Base-by-base conservation (phyloP, 2,113 vertebrate genomes). In the Formicarius rufipectus region DNA sequence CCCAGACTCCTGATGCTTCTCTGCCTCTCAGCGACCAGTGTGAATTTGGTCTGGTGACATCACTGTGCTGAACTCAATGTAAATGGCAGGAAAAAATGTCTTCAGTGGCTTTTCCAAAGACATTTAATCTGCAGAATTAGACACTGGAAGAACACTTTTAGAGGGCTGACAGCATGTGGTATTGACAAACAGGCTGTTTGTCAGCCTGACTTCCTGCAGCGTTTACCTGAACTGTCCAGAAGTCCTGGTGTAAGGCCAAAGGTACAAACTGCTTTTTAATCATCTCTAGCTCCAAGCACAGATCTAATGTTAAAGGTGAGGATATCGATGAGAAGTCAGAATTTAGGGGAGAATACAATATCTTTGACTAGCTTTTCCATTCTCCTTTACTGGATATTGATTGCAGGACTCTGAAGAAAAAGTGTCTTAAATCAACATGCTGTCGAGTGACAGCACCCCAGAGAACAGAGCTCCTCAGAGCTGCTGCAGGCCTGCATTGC, bases 401-500 rank as follows among this genome's bases (percentile, higher is more conserved):
- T 60, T 60, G 64, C 90, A 88, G 47, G 64, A 88, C 28, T 40
- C 79, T 66, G 76, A 62, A 84, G 73, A 35, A 90, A 90, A 94
- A 37, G 52, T 28, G 69, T 62, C 64, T 86, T 94, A 90, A 95
- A 96, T 94, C 93, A 96, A 80, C 68, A 89, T n/a, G 47, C 35
- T 91, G 84, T 76, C 64, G 62, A 90, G 92, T 53, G 90, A 83
- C 74, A 93, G 12, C 79, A 55, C n/a, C 2, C 2, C 2, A 4
- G 67, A 93, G 87, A 95, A 84, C 76, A 85, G 64, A 90, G 92
- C 62, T 85, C 42, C 89, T 95, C 62, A 88, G 90, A 92, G 74
- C 78, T 93, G 90, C 91, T 84, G 86, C 72, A 62, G 63, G 55
- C 55, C 79, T 62, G 78, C 66, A 71, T 84, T 87, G 71, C 79